Evolutionary conservation across 2,113 vertebrate species (phyloP), one percentile per base, ranked within the genome.

Genomic region (Oxygymnocypris stewartii): DNA sequence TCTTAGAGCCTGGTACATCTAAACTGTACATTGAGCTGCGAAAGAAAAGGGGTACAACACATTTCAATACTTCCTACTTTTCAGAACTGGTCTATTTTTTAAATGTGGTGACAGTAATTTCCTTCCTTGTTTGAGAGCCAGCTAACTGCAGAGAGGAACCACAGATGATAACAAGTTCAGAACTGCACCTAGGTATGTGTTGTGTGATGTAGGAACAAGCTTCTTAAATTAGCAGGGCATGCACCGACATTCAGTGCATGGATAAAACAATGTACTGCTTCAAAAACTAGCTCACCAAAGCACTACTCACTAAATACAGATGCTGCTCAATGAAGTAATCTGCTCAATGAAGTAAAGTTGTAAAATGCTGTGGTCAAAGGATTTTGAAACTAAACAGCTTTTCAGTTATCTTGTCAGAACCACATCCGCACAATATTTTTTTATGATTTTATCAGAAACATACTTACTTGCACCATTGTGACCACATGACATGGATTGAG

Each of bases 401-500:
- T 40, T 40, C 5, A 6, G 28, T 23, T 6, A 37, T 76, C 2
- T 23, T 31, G 4, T 78, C 47, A 54, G 13, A 42, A 42, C 4
- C 73, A 75, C 23, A 25, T 75, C 73, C n/a, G 20, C 40, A 75
- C 23, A 25, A 75, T 25, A 74, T 44, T 5, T 23, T n/a, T 13
- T 12, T n/a, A 71, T 23, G 73, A 14, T 25, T 76, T 31, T 12
- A 4, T n/a, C 23, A 49, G 28, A 69, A 16, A 7, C 20, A 35
- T 59, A 83, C 96, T 95, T 93, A 98, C 98, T 97, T 99, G 98
- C 84, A 99, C 92, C 96, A 99, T 95, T 79, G 98, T 99, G 91
- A 99, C 94, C 84, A 99, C 95, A 81, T 99, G 98, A 86, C 98
- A 99, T 3, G 98, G 98, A 83, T 99, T 99, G 91, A 99, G 95